Evolutionary conservation across 2,113 vertebrate genomes (phyloP), one percentile per base, ranked within the genome.

Genomic region (Nothoprocta perdicaria): DNA sequence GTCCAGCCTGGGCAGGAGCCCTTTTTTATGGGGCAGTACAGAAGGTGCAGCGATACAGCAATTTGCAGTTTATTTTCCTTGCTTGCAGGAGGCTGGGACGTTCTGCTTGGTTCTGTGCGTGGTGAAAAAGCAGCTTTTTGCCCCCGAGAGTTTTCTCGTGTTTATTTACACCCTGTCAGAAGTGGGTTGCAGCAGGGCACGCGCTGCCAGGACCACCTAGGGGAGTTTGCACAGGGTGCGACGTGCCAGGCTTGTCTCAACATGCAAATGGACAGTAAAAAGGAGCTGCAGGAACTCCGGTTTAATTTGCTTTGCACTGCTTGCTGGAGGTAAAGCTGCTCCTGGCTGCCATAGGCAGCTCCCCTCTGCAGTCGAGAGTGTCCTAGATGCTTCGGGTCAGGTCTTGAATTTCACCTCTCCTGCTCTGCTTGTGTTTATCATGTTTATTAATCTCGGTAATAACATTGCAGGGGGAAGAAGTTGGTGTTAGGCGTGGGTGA

Each of bases 401-500:
- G 0, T 6, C 22, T 62, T 43, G 24, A 2, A 22, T 5, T 12
- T 48, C 27, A 13, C 65, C 38, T 48, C 0, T 31, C 68, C 14
- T 52, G 38, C 35, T 58, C 1, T 9, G 33, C 21, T 50, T 17
- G 10, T 0, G 2, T 22, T n/a, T 7, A 13, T 0, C 8, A 38
- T 38, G 35, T 38, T 38, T 38, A 38, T 38, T 38, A 38, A 38
- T 0, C 4, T 75, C 18, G 52, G 31, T 67, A n/a, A 46, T 80
- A 73, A 1, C 50, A 1, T 0, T 41, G 33, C 9, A 27, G 40
- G 61, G 73, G 73, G 13, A 53, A 23, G 33, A 45, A 38, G 2
- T 0, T 6, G 58, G 58, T n/a, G 46, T 40, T 18, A 1, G 2
- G 3, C 0, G 1, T 17, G 68, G 41, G 2, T 73, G 50, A 68